Conservation (phyloP, 2,113 vertebrate species). For the Dipodomys merriami region DNA sequence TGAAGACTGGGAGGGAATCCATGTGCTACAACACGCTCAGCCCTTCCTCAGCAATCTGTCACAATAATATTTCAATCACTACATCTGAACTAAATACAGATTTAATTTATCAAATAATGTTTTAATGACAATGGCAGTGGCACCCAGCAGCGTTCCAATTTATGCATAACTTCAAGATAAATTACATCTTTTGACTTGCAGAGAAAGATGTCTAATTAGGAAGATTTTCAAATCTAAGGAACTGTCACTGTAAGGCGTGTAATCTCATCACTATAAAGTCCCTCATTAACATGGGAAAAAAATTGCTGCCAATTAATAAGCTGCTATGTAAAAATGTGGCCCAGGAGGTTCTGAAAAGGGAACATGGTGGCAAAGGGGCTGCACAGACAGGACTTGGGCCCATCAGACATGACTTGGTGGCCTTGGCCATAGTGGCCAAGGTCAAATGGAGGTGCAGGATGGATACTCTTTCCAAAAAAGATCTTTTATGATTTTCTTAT, state of each 20-base stretch:
- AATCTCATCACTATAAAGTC: conserved; percentile 29
- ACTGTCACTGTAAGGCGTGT: conserved; percentile 41
- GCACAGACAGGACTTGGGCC: too few species aligned
- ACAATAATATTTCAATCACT: conserved; percentile 45
- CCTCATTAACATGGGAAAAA: not conserved
- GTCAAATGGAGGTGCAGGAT: not conserved
- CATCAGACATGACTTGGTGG: not conserved
- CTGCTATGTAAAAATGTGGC: not conserved
- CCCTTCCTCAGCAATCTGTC: not conserved
- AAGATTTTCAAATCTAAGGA: conserved; percentile 56
- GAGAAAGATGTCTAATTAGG: conserved; percentile 60
- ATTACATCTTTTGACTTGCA: conserved; percentile 66
- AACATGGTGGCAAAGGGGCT: rapidly evolving
- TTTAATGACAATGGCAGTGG: conserved; percentile 58
- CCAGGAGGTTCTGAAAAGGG: not conserved
- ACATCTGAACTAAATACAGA: conserved; percentile 63
- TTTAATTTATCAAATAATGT: conserved; percentile 66
- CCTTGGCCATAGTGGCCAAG: not conserved
- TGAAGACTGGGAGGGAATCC: not conserved
- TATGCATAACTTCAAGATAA: conserved; percentile 59
- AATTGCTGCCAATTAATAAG: not conserved
- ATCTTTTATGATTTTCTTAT: too few species aligned
- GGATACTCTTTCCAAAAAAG: not conserved
- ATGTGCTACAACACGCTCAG: rapidly evolving
- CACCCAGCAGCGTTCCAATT: conserved; percentile 36